These are phyloP conservation scores for Silurus lanzhouensis DNA, from an alignment of 2,797 vertebrate genomes.

Conservation along the genomic window DNA sequence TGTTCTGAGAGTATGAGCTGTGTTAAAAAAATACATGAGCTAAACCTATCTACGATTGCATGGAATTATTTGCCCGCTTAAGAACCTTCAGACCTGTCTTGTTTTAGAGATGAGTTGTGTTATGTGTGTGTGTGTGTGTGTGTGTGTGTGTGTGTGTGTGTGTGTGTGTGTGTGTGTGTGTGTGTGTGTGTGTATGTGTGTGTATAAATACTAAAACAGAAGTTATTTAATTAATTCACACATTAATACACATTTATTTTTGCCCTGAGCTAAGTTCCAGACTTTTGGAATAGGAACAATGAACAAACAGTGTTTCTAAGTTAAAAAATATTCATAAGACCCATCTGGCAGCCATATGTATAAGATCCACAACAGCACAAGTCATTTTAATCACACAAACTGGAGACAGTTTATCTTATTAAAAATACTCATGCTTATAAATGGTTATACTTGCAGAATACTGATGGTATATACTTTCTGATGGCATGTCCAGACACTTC, in stretches of 20 bases:
- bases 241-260: slow-evolving; percentile 46
- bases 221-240: slow-evolving; percentile 33
- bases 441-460: background rate
- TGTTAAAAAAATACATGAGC: slow-evolving; percentile 22
- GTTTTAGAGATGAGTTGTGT: background rate
- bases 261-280: slow-evolving; percentile 45
- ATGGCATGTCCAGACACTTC: background rate
- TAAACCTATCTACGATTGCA: background rate
- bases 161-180: background rate
- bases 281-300: slow-evolving; percentile 41
- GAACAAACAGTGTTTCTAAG: slow-evolving; percentile 45
- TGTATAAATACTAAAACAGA: background rate
- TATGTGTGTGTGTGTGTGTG: background rate
- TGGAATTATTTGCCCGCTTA: slow-evolving; percentile 18
- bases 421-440: slow-evolving; percentile 4
- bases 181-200: background rate
- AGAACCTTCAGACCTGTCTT: slow-evolving; percentile 14
- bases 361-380: slow-evolving; percentile 20
- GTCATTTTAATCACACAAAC: slow-evolving; percentile 20
- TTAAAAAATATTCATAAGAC: slow-evolving; percentile 33
- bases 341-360: slow-evolving; percentile 13
- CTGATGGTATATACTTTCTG: background rate
- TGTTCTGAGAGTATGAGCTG: background rate
- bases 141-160: background rate
- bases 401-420: slow-evolving; percentile 35